Percentiles rank a stretch among this genome's conserved stretches.
These are phyloP conservation scores for Malurus splendens DNA, from an alignment of 2,797 vertebrate species.

Conservation along the genomic window DNA sequence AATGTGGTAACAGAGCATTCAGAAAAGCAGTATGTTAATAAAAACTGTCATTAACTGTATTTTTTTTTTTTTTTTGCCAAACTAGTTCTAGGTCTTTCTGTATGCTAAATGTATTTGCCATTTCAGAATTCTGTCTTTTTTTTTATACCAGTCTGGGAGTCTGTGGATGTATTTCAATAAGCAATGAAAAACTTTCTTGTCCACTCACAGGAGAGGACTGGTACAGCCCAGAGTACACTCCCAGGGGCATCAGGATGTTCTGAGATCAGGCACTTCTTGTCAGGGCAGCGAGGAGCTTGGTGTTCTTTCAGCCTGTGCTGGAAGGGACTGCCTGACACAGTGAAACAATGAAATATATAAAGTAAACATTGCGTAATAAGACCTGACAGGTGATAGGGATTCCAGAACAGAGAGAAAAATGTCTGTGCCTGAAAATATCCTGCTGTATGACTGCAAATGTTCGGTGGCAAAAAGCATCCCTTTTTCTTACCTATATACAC, in stretches of 20 bases:
- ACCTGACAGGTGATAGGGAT: neutral
- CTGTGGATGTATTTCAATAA: neutral
- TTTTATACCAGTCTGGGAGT: neutral
- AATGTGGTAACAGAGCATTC: neutral
- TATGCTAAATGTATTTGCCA: neutral
- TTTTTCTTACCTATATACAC: neutral
- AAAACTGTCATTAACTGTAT: neutral
- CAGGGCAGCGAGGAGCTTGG: neutral
- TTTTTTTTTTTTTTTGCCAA: neutral
- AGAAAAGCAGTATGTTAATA: neutral
- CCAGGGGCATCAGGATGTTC: neutral
- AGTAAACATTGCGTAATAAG: neutral
- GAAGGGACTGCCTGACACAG: neutral
- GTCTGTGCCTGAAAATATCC: neutral
- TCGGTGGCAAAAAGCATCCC: neutral
- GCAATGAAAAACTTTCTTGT: neutral
- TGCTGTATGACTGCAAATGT: neutral
- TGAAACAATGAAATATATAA: neutral
- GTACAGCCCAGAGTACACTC: fast-evolving
- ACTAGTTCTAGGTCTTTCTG: neutral
- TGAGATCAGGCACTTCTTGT: neutral
- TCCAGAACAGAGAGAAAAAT: neutral
- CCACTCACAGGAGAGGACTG: neutral
- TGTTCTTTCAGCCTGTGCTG: neutral
- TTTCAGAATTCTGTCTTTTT: neutral